Conservation (phyloP, 1,140 invertebrate species). For the Agrypnia vestita region DNA sequence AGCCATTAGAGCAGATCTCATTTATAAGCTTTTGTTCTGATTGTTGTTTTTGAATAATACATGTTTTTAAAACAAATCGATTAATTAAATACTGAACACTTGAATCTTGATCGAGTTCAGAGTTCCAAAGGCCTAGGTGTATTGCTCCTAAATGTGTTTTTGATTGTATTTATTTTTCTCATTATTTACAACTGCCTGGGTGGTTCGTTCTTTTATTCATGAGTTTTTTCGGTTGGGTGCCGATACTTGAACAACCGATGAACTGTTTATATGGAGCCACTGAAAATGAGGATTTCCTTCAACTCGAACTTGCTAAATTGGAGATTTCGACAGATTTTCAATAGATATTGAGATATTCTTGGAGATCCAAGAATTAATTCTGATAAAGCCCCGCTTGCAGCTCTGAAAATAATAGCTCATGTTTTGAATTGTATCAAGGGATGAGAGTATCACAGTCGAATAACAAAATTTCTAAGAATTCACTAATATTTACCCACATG, state of each 20-base stretch:
- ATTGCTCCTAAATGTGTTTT: background rate
- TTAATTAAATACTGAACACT: no score
- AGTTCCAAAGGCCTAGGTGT: background rate
- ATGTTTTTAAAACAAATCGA: no score
- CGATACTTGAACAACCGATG: background rate
- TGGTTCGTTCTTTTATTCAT: conserved; percentile 51
- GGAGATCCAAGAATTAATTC: background rate
- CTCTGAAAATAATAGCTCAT: no score
- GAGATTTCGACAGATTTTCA: conserved; percentile 29
- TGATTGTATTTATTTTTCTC: conserved; percentile 25
- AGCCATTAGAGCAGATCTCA: no score
- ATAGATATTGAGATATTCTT: no score
- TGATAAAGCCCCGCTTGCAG: background rate
- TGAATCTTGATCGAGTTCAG: no score
- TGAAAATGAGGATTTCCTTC: conserved; percentile 44
- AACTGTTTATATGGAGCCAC: conserved; percentile 46
- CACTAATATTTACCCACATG: no score
- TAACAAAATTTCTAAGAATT: no score
- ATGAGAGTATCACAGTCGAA: no score
- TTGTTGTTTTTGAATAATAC: no score
- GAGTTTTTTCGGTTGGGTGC: conserved; percentile 24
- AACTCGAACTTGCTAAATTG: conserved; percentile 41
- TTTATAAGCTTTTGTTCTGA: no score
- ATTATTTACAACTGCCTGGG: conserved; percentile 33
- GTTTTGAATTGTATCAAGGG: no score